Evolutionary conservation across 2,113 vertebrate species (phyloP).

Genomic region (Hydropotes inermis): DNA sequence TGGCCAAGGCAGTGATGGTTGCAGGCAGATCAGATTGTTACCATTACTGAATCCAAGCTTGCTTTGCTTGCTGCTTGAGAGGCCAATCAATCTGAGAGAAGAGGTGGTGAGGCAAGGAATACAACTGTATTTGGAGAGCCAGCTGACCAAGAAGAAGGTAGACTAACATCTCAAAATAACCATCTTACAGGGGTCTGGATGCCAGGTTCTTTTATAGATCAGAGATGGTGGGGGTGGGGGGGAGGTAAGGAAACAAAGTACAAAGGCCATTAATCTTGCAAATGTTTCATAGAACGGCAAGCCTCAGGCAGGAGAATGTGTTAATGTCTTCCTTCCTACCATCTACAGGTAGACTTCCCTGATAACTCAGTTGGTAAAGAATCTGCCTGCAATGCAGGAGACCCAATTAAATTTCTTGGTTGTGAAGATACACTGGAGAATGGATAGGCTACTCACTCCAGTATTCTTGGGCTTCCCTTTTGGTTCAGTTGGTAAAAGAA

Average conservation of each 20-base stretch:
- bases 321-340: not conserved
- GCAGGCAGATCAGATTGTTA: not conserved
- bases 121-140: not conserved
- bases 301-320: not conserved
- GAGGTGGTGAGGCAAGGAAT: not conserved
- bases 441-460: not conserved
- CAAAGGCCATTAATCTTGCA: not conserved
- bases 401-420: rapidly evolving
- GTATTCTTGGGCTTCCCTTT: not conserved
- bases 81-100: not conserved
- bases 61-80: not conserved
- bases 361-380: not conserved
- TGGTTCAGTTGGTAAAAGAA: not conserved
- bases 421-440: not conserved
- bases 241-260: not conserved
- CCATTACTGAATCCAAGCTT: not conserved
- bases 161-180: not conserved
- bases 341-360: not conserved
- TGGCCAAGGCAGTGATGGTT: not conserved
- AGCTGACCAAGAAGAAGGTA: not conserved
- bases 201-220: not conserved
- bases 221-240: not conserved
- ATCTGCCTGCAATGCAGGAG: not conserved
- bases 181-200: not conserved
- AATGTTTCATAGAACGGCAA: not conserved